Conservation (phyloP, 2,113 vertebrate species). For the Sphyrna mokarran region DNA sequence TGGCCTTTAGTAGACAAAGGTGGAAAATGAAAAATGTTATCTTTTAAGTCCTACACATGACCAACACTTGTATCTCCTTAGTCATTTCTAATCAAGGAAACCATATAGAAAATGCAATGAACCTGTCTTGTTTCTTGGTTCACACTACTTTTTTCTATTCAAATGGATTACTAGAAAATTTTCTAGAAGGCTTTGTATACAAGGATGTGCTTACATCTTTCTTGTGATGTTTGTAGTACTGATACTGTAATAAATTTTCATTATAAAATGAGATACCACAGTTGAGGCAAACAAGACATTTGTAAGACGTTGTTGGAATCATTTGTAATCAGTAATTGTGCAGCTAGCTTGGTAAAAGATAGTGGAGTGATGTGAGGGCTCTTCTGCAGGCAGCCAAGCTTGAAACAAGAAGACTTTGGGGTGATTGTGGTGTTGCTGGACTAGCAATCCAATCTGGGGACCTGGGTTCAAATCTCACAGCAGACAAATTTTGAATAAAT, state of each 20-base stretch:
- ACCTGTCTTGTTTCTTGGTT: not conserved
- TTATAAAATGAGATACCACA: not conserved
- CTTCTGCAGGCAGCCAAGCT: not conserved
- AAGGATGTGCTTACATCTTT: not conserved
- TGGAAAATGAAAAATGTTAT: not conserved
- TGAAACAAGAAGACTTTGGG: not conserved
- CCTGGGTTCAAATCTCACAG: too few species aligned
- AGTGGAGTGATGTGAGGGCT: not conserved
- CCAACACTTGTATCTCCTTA: not conserved
- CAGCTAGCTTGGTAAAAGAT: not conserved
- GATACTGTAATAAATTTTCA: too few species aligned
- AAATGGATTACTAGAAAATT: not conserved
- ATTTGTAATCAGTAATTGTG: not conserved
- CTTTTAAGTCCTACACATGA: not conserved
- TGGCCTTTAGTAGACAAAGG: not conserved
- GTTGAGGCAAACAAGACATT: not conserved
- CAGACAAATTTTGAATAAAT: too few species aligned
- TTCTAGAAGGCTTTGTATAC: not conserved
- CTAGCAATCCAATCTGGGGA: too few species aligned
- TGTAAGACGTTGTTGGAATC: not conserved
- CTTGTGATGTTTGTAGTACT: not conserved
- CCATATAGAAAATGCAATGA: not conserved
- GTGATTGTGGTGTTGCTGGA: too few species aligned
- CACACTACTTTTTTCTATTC: not conserved
- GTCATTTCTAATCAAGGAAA: not conserved